Evolutionary conservation across 1,140 invertebrate genomes (phyloP), one percentile per base, ranked within the genome.

Genomic region (Venturia canescens): DNA sequence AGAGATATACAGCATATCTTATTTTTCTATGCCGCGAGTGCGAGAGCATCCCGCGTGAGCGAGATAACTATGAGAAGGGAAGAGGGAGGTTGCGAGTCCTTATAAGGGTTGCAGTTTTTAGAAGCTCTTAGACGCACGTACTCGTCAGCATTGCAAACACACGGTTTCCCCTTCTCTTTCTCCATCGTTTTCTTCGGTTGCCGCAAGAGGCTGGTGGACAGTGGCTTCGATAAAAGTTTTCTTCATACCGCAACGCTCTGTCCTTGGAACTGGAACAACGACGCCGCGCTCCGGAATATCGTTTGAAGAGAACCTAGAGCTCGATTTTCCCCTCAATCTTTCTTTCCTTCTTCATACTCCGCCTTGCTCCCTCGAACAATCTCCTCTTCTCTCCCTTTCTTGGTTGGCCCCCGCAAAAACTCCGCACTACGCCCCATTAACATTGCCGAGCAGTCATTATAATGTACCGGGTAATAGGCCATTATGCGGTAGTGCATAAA

Each of bases 401-500:
- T 23, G 23, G 23, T 63, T 63, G 50, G 50, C 60, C 21, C n/a
- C 60, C 60, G 80, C 66, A 81, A 81, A 81, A 81, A 81, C 29
- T 67, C 76, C 60, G 63, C 70, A 63, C 75, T 81, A 63, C 75
- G 75, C 80, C 57, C 80, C 70, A 81, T 81, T 81, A 81, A 81
- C 80, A 81, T 76, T 44, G 60, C 80, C 80, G 72, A 27, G 53
- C 71, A 81, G 71, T 81, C 80, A 81, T 81, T 81, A 81, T 81
- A 81, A 81, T 81, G 80, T 72, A 63, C 53, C 50, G 74, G 78
- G 72, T 81, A 81, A 81, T 81, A 67, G 80, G 71, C 80, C 69
- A 81, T 81, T 81, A 81, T 81, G 69, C 57, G 71, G 44, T 60
- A 63, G 57, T 81, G 80, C 71, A 81, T 81, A 81, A 81, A 81